Evolutionary conservation across 1,140 invertebrate genomes (phyloP), one percentile per base, ranked within the genome.

Genomic region (Trichonephila clavipes): DNA sequence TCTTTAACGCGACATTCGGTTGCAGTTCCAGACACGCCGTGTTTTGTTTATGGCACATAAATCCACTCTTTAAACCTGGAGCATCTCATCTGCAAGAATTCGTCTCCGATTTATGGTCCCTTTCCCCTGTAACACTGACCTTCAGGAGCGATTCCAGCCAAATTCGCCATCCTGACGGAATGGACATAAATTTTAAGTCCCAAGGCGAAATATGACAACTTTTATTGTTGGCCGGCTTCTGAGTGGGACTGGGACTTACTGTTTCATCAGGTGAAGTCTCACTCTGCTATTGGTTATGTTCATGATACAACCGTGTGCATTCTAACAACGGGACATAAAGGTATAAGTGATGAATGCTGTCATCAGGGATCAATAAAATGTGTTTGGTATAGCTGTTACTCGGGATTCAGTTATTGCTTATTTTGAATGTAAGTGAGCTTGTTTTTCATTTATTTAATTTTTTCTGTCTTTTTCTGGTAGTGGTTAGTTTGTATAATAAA

Each of bases 201-300:
- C 87, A 89, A 89, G 87, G 87, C 62, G 40, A 89, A 58, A 72
- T 89, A 66, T 89, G 87, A 89, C 87, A 89, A 28, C 66, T 89
- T 89, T 89, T 89, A 89, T 89, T 51, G 66, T 69, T 58, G 66
- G 64, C 62, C 82, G 21, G 40, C 82, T 77, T 77, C 14, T 16
- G 72, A 34, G 34, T 77, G 72, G 72, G 72, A 18, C 72, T 77
- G 28, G 34, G 34, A 24, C 24, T 40, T 16, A 40, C 16, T 34
- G 72, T 77, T 12, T 8, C 59, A 87, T 21, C 28, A 66, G 61
- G 28, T 28, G 59, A 87, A n/a, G 61, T 24, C 85, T 87, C 14
- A 58, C 12, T 59, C 2, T 21, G 51, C n/a, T 24, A 85, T 58
- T 85, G 24, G 82, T 24, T 51, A 7, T 59, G 44, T 59, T 85